Evolutionary conservation across 1,140 invertebrate species (phyloP).

Genomic region (Magallana ariakensis): DNA sequence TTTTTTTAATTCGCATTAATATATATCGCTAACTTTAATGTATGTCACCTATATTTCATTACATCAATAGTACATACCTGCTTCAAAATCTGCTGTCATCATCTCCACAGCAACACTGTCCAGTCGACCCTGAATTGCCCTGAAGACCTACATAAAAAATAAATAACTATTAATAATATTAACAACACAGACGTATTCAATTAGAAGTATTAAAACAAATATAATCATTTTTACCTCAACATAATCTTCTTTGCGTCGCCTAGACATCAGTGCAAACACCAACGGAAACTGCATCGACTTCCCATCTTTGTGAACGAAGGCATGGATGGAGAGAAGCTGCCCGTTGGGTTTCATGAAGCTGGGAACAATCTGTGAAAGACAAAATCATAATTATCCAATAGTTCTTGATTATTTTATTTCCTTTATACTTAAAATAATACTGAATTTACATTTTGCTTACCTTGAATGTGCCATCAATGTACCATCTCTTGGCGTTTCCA

Average conservation of each 20-base stretch:
- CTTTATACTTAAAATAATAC: too few species aligned
- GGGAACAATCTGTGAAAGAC: too few species aligned
- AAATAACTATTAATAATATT: not conserved
- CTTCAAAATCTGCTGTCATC: not conserved
- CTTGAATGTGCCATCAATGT: slow-evolving; percentile 39
- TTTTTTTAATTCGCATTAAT: too few species aligned
- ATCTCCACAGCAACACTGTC: not conserved
- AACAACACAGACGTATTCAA: not conserved
- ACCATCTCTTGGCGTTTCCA: slow-evolving; percentile 18
- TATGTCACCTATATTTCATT: too few species aligned
- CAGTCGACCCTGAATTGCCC: not conserved
- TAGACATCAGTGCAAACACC: not conserved
- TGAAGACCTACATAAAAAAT: not conserved
- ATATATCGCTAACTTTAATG: too few species aligned
- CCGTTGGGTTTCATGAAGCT: too few species aligned
- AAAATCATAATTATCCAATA: too few species aligned
- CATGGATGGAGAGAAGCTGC: too few species aligned
- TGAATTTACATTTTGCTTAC: not conserved
- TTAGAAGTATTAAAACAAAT: not conserved
- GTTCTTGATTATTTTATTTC: too few species aligned
- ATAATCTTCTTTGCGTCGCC: not conserved
- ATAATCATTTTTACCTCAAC: not conserved
- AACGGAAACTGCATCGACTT: too few species aligned
- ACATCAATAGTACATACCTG: too few species aligned
- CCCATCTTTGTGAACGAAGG: too few species aligned